Evolutionary conservation across 64 coral and sea anemone genomes (phyloP), one percentile per base, ranked within the genome.

Genomic region (Cladopsammia gracilis): DNA sequence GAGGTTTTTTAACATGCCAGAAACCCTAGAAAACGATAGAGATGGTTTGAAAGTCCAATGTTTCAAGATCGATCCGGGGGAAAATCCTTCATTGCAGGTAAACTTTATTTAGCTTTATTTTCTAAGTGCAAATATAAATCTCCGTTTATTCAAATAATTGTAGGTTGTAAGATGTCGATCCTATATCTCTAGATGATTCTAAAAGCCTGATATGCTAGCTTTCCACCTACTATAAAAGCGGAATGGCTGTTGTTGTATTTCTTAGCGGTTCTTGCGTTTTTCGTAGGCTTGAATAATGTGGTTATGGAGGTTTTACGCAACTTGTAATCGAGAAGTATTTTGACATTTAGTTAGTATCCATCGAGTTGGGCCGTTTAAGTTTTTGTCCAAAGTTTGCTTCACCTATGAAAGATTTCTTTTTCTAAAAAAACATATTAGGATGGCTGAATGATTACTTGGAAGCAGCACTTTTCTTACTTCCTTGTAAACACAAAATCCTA

Each of bases 1-100:
- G 14, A 46, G 76, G 51, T 93, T 48, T 85, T 93, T 86, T 69
- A 87, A 78, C 34, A 67, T 93, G 83, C 59, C 59, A 4, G 73
- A 75, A 87, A 87, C 72, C 42, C 16, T 5, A 11, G 60, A 48
- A 5, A 87, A 87, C 2, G 85, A 77, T 16, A 64, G 46, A 51
- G 65, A 87, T 12, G 91, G 58, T 66, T 78, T 87, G 12, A 26
- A 64, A 45, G 74, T 79, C 1, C 81, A 93, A 64, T 93, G 91
- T 20, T 93, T 78, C 57, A 77, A 86, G 18, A 93, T 93, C 71
- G 74, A 93, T 25, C 2, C 58, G 2, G 57, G 3, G 0, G 18
- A 10, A 46, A 83, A 73, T 16, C 18, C 18, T 26, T 15, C 12
- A 0, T 64, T 64, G 19, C 68, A 84, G 52, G 89, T 91, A 84